Evolutionary conservation across 2,113 vertebrate genomes (phyloP).

Genomic region (Bos taurus): DNA sequence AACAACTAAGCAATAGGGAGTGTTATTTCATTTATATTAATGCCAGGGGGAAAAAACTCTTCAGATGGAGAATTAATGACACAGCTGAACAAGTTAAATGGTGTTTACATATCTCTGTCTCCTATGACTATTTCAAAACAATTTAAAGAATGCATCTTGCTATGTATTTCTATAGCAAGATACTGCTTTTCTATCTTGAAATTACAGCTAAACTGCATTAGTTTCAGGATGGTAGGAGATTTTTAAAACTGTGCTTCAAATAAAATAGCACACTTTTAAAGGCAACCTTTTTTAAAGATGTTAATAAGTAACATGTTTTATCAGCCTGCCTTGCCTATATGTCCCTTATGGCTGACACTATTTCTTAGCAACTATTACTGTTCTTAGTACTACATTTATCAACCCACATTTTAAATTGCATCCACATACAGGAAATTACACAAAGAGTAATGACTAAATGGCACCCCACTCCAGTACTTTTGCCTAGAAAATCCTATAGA

Average conservation of each 20-base stretch:
- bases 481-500: too few relatives aligned
- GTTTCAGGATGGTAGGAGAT: neutral
- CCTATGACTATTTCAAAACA: neutral
- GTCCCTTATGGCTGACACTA: neutral
- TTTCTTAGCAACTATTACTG: neutral
- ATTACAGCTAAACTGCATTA: neutral
- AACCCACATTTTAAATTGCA: neutral
- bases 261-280: neutral
- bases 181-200: neutral
- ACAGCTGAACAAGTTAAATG: neutral
- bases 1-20: neutral
- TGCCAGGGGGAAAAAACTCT: neutral
- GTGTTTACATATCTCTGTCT: neutral
- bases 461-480: too few relatives aligned
- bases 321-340: neutral
- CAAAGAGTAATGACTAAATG: neutral
- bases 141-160: neutral
- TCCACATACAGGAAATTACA: neutral
- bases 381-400: neutral
- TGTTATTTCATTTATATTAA: conserved; percentile 35
- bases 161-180: neutral
- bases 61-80: conserved; percentile 1
- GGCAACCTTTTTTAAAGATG: neutral
- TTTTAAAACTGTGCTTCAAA: neutral
- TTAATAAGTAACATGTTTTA: neutral